Conservation (phyloP, 1,140 invertebrate species). For the Dinoponera quadriceps region DNA sequence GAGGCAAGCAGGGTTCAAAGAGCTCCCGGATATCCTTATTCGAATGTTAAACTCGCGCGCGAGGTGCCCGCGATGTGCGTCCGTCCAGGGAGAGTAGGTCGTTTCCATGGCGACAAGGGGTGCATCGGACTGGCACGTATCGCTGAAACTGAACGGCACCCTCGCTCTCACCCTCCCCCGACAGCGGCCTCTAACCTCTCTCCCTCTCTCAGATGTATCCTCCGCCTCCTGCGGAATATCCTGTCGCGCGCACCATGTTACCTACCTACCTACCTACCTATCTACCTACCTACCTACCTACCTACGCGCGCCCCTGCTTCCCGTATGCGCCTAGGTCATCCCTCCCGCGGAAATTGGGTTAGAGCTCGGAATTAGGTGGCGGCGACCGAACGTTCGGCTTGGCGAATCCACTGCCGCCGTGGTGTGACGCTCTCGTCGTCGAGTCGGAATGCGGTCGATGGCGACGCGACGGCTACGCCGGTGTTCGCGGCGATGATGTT, state of each 20-base stretch:
- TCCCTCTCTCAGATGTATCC: constrained; percentile 43
- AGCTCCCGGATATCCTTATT: constrained; percentile 75
- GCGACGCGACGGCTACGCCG: neutral
- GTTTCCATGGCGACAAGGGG: constrained; percentile 83
- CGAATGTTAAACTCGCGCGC: constrained; percentile 77
- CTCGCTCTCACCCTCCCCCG: constrained; percentile 54
- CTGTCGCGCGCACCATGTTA: constrained; percentile 57
- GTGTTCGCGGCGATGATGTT: no score
- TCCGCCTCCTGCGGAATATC: constrained; percentile 71
- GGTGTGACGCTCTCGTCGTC: constrained; percentile 5
- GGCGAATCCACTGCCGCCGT: neutral
- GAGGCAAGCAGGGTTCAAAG: constrained; percentile 43
- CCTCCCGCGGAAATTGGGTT: constrained; percentile 70
- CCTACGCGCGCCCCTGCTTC: neutral
- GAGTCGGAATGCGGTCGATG: constrained; percentile 5
- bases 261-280: constrained; percentile 16
- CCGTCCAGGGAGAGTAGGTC: constrained; percentile 85
- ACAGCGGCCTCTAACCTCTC: constrained; percentile 59
- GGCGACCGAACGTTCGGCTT: neutral
- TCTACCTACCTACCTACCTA: constrained; percentile 29
- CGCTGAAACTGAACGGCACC: constrained; percentile 76
- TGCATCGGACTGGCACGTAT: constrained; percentile 82
- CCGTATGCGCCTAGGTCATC: constrained; percentile 69
- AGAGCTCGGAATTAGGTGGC: constrained; percentile 68
- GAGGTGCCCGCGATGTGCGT: constrained; percentile 76